Evolutionary conservation across 2,888 invertebrate genomes (phyloP).

Genomic region (Drosophila neutralis): DNA sequence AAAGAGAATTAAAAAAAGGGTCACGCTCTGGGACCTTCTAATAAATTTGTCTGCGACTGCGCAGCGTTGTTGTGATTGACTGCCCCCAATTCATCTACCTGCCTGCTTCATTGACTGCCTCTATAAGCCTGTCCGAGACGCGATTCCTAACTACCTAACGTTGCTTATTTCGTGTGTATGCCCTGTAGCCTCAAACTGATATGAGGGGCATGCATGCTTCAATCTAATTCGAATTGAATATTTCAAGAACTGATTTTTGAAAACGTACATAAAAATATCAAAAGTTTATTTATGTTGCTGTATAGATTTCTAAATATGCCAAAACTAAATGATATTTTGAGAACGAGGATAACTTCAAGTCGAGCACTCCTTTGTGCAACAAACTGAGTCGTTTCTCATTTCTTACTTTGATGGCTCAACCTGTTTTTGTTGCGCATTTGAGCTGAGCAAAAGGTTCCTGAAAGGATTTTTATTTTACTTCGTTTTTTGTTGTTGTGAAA

Average conservation of each 20-base stretch:
- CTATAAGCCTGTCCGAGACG: conserved; percentile 25
- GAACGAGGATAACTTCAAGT: background rate
- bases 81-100: conserved; percentile 66
- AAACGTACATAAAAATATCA: background rate
- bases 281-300: background rate
- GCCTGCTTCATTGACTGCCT: conserved; percentile 15
- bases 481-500: conserved; percentile 19
- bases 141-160: conserved; percentile 47
- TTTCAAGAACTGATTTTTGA: too few relatives aligned
- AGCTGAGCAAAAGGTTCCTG: conserved; percentile 34
- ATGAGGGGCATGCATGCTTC: background rate
- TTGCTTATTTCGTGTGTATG: conserved; percentile 14
- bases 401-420: conserved; percentile 40
- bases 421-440: conserved; percentile 68
- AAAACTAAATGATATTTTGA: background rate
- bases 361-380: background rate
- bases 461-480: conserved; percentile 42
- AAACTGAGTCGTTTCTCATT: conserved; percentile 8
- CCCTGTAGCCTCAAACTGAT: background rate
- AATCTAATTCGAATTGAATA: background rate
- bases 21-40: conserved; percentile 57
- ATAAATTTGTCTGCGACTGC: conserved; percentile 69
- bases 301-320: background rate
- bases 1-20: conserved; percentile 51
- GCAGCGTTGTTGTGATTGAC: conserved; percentile 68